phyloP scores from a whole-genome alignment of 1,140 invertebrate genomes.

The Lasaia peninsularis region DNA sequence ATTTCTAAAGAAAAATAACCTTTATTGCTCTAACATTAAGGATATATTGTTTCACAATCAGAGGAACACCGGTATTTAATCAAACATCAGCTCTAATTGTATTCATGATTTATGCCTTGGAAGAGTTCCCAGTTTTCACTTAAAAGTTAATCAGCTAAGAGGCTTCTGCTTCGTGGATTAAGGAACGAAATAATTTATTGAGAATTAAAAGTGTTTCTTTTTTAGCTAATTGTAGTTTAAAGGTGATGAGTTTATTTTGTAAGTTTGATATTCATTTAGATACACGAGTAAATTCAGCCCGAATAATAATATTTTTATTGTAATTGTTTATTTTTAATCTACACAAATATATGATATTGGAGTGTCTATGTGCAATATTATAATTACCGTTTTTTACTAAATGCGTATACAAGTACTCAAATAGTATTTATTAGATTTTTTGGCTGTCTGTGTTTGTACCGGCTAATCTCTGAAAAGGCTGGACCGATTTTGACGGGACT shows the following conservation, averaged over 20 bases:
- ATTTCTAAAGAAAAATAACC: background rate
- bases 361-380: too few species aligned
- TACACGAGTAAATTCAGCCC: too few species aligned
- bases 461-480: too few species aligned
- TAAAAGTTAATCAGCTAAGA: conserved; percentile 12
- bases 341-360: too few species aligned
- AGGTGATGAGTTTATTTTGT: background rate
- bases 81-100: conserved; percentile 12
- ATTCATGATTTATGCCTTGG: conserved; percentile 12
- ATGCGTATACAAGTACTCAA: too few species aligned
- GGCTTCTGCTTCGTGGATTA: conserved; percentile 8
- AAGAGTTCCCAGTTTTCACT: conserved; percentile 11
- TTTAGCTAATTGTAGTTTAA: conserved; percentile 2
- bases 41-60: conserved; percentile 1
- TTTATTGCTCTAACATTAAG: background rate
- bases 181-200: conserved; percentile 7
- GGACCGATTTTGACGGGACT: too few species aligned
- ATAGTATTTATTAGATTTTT: too few species aligned
- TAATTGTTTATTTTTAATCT: too few species aligned
- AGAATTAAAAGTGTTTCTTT: background rate
- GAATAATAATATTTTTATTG: too few species aligned
- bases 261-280: too few species aligned
- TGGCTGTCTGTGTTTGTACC: too few species aligned
- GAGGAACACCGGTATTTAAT: conserved; percentile 7
- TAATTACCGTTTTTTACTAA: too few species aligned